Base-by-base conservation (phyloP, 2,888 invertebrate species). In the Saturnia japonica region DNA sequence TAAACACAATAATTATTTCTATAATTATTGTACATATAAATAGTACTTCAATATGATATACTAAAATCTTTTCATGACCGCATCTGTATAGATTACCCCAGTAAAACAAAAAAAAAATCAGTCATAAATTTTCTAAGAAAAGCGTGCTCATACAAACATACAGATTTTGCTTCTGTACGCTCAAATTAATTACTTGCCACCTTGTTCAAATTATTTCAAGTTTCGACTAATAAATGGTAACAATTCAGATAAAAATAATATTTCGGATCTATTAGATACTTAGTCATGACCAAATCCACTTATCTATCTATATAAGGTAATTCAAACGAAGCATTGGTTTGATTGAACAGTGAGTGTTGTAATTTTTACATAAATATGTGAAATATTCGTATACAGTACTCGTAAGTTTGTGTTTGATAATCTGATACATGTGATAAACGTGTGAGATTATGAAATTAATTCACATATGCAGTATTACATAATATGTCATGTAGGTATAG, bases 401-500 rank as follows among this genome's bases (percentile, higher is more conserved):
- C 11, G 54, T 22, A 54, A 54, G 54, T 54, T 54, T 54, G n/a
- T 54, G n/a, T 11, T 54, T 22, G 54, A 54, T 54, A 22, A 11
- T 4, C 22, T n/a, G 54, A 54, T 54, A 54, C 19, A 54, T 54
- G n/a, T 9, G 54, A 54, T 54, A 54, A 54, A 54, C 54, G 54
- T 54, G 54, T 54, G 54, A 54, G 22, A 54, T 54, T 54, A 54
- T 54, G 54, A 22, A 54, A 54, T 54, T 54, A 54, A 54, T 11
- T n/a, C 22, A 54, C 54, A 22, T 22, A 54, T 54, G 22, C 9
- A 11, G 8, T 54, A 54, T 9, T 19, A n/a, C 22, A 7, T 22
- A n/a, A n/a, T n/a, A n/a, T n/a, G n/a, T n/a, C n/a, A 54, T 54
- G 22, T n/a, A 54, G 54, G 73, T 73, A n/a, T 54, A 54, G 1